Evolutionary conservation across 1,140 invertebrate genomes (phyloP), one percentile per base, ranked within the genome.

Genomic region (Copidosoma floridanum): DNA sequence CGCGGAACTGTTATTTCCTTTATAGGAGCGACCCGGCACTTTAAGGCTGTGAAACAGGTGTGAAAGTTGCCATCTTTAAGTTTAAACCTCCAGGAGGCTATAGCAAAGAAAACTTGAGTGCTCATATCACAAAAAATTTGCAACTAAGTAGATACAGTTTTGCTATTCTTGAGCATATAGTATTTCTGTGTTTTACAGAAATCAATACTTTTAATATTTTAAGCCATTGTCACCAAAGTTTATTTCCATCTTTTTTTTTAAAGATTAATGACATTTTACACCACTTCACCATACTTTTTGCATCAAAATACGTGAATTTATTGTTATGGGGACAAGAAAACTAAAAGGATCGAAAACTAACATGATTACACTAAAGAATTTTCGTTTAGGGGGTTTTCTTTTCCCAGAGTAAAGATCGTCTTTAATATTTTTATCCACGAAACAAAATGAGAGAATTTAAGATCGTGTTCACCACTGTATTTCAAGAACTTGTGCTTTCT

Each of bases 251-350:
- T 2, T 37, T 14, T 1, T 18, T 4, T 23, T 38, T 16, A 8
- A 14, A n/a, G n/a, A 7, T n/a, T 38, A 18, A 18, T 40, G 32
- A 32, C 35, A 52, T 23, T 8, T 21, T 23, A 67, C 57, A 14
- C 50, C 43, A 32, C 57, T 63, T 6, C 12, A 12, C 70, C 74
- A 76, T 10, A 76, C 65, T 6, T 73, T 57, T 67, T 80, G 78
- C 1, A 81, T 46, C 5, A 80, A 43, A 8, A 78, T 44, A 57
- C 66, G 66, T 0, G 44, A 56, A 14, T 44, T 11, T 6, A 69
- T 61, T 11, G 54, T 58, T 5, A 64, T 46, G 24, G 58, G 24
- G 2, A 61, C 60, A 50, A 71, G 41, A 44, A 68, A 57, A 20
- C 69, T 65, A 10, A 69, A 53, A 2, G 68, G 68, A 56, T 71